Percentiles rank a stretch among this genome's conserved stretches.
Evolutionary conservation across 2,113 vertebrate genomes (phyloP).

Genomic region (Cariama cristata): DNA sequence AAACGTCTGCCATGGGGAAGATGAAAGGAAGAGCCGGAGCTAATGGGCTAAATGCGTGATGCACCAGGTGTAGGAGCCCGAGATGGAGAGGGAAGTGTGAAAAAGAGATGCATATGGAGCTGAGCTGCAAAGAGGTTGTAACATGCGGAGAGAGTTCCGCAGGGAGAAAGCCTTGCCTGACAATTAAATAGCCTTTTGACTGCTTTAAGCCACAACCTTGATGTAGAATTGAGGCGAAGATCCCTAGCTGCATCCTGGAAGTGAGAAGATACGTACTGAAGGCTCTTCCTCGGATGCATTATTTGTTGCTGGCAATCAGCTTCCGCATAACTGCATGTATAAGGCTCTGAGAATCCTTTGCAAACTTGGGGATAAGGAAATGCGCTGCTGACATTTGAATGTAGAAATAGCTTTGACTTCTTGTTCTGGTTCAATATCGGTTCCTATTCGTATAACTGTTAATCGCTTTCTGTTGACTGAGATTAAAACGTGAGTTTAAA

Average conservation of each 20-base stretch:
- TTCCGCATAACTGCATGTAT: slow-evolving; percentile 26
- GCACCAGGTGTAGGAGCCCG: slow-evolving; percentile 77
- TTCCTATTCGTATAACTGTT: neutral
- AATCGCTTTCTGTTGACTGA: neutral
- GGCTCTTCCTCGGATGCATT: slow-evolving; percentile 32
- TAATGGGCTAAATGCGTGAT: slow-evolving; percentile 80
- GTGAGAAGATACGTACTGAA: slow-evolving; percentile 47
- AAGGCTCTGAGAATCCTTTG: slow-evolving; percentile 47
- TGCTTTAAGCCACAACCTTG: slow-evolving; percentile 66
- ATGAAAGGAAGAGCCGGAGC: slow-evolving; percentile 82
- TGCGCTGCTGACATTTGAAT: neutral
- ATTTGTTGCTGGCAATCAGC: slow-evolving; percentile 47
- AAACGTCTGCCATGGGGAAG: slow-evolving; percentile 82
- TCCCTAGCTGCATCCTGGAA: slow-evolving; percentile 56
- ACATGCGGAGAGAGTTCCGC: slow-evolving; percentile 65
- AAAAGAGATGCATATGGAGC: slow-evolving; percentile 76
- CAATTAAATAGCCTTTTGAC: slow-evolving; percentile 72
- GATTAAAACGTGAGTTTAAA: neutral
- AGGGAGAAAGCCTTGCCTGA: slow-evolving; percentile 58
- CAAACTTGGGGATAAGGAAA: slow-evolving; percentile 52
- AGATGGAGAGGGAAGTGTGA: slow-evolving; percentile 81
- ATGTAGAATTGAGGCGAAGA: slow-evolving; percentile 65
- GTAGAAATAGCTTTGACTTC: slow-evolving; percentile 5
- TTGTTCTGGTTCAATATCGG: neutral
- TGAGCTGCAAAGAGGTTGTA: slow-evolving; percentile 70